Percentiles rank a stretch among this genome's conserved stretches.
Evolutionary conservation across 1,140 invertebrate species (phyloP).

Genomic region (Brachionus paranguensis): DNA sequence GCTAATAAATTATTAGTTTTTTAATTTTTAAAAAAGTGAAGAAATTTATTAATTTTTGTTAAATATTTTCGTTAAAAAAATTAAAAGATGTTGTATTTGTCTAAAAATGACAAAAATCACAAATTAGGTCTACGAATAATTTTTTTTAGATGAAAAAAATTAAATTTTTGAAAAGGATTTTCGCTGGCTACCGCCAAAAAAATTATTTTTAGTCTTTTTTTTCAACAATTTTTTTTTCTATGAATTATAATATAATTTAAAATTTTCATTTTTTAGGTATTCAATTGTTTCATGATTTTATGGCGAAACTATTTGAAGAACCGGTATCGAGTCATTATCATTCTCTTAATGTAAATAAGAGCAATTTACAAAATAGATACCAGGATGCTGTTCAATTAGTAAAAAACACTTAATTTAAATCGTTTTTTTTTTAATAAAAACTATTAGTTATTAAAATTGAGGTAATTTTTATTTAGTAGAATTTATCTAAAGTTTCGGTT

Average conservation of each 20-base stretch:
- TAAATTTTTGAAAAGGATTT: not conserved
- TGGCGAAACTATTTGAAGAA: slow-evolving; percentile 33
- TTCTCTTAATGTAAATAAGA: slow-evolving; percentile 38
- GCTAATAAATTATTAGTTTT: no score
- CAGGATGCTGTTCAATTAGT: not conserved
- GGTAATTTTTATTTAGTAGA: not conserved
- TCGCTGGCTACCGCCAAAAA: no score
- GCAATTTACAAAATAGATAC: slow-evolving; percentile 15
- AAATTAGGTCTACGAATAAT: not conserved
- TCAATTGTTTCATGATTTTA: slow-evolving; percentile 30
- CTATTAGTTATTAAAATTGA: not conserved
- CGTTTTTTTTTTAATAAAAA: not conserved
- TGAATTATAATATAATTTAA: not conserved
- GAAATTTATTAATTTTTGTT: no score
- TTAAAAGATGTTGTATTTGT: no score
- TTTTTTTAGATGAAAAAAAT: not conserved
- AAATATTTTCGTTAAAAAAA: no score
- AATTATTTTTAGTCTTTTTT: not conserved
- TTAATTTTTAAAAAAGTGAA: no score
- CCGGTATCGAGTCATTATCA: slow-evolving; percentile 28
- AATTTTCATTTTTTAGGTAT: not conserved
- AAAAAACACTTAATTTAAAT: not conserved
- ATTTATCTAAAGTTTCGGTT: not conserved
- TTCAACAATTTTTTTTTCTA: not conserved
- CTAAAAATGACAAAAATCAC: no score